Conservation (phyloP, 2,797 vertebrate genomes). For the Remorina albescens region DNA sequence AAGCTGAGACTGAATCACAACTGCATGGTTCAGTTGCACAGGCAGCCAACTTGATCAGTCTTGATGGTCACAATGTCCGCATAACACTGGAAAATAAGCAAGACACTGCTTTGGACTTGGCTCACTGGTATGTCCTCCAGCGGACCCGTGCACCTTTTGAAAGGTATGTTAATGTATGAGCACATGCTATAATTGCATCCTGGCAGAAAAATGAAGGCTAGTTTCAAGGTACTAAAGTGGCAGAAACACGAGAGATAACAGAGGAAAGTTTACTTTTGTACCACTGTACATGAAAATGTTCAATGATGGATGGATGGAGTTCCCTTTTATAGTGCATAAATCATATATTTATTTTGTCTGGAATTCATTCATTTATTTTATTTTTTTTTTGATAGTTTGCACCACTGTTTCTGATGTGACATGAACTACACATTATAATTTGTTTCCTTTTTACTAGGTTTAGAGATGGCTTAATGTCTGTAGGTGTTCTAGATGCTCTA, state of each 20-base stretch:
- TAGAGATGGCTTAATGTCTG: conserved; percentile 9
- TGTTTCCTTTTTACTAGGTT: conserved; percentile 1
- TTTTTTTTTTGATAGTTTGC: too few relatives aligned
- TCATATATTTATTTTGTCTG: too few relatives aligned
- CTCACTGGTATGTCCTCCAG: conserved; percentile 58
- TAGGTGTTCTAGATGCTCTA: conserved; percentile 20
- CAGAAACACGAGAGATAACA: too few relatives aligned
- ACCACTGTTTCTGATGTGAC: too few relatives aligned
- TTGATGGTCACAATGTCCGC: conserved; percentile 11
- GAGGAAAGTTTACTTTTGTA: too few relatives aligned
- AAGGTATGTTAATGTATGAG: conserved; percentile 16
- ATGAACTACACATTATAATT: not conserved
- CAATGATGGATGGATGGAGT: not conserved
- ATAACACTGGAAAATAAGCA: conserved; percentile 28
- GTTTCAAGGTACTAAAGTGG: too few relatives aligned
- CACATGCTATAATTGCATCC: too few relatives aligned
- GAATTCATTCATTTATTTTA: too few relatives aligned
- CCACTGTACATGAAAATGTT: not conserved
- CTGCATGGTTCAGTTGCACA: conserved; percentile 22
- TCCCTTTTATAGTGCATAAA: not conserved
- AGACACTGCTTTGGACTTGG: conserved; percentile 24
- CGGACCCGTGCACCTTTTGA: conserved; percentile 52
- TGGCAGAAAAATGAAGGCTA: too few relatives aligned
- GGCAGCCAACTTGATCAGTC: conserved; percentile 18
- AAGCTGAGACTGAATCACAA: conserved; percentile 23